These are phyloP conservation scores for Palythoa caribaeorum DNA, from an alignment of 92 coral and sea anemone species.

Conservation along the genomic window DNA sequence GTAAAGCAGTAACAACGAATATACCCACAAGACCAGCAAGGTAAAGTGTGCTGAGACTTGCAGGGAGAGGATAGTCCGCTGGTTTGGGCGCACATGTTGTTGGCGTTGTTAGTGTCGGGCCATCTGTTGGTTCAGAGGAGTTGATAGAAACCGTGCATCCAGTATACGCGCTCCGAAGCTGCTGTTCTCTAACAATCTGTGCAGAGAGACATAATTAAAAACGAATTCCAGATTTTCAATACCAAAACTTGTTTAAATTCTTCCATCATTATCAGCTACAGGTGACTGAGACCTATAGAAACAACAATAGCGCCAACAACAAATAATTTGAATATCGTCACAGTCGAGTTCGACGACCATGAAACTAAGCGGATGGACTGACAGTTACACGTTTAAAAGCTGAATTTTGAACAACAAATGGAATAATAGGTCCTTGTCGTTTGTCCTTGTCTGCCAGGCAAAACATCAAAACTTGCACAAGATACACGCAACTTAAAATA, in stretches of 20 bases:
- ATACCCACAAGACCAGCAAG: constrained; percentile 64
- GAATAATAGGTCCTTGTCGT: too few relatives aligned
- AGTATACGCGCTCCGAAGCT: not conserved
- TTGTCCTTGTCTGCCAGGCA: too few relatives aligned
- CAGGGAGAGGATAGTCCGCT: constrained; percentile 54
- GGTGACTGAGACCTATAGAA: not conserved
- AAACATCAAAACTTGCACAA: too few relatives aligned
- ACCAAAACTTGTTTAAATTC: not conserved
- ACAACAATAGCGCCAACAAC: too few relatives aligned
- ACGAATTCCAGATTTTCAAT: not conserved
- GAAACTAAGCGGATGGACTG: too few relatives aligned
- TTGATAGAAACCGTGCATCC: not conserved
- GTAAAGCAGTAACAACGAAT: constrained; percentile 57
- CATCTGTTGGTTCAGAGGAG: not conserved
- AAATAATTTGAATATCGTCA: too few relatives aligned
- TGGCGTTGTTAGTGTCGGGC: constrained; percentile 16
- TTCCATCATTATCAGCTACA: not conserved
- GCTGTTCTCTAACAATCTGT: constrained; percentile 41
- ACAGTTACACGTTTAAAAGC: too few relatives aligned
- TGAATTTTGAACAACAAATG: too few relatives aligned
- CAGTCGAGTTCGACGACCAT: too few relatives aligned
- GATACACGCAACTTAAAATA: too few relatives aligned
- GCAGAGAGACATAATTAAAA: not conserved
- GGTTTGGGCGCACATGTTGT: constrained; percentile 20
- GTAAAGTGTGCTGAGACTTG: constrained; percentile 57